phyloP scores from a whole-genome alignment of 2,888 invertebrate species.

The Hyppa rectilinea region DNA sequence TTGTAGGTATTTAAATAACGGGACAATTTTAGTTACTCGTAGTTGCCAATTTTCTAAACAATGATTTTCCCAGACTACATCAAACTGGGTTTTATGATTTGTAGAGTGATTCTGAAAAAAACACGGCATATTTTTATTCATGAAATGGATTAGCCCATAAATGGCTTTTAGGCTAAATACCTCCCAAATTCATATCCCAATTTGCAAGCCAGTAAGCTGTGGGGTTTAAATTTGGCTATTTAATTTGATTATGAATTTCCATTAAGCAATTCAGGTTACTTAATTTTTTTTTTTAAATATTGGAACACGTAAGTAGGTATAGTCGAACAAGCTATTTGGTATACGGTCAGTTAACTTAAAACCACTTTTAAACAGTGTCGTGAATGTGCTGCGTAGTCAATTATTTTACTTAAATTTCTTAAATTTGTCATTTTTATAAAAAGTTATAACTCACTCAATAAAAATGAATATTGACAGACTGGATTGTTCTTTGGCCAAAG shows the following conservation, averaged over 20 bases:
- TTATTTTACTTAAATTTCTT: no score
- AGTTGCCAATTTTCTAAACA: neutral
- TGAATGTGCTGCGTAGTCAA: no score
- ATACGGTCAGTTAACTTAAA: no score
- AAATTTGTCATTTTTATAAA: no score
- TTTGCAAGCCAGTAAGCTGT: conserved; percentile 34
- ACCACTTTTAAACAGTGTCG: no score
- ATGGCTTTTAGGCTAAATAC: conserved; percentile 18
- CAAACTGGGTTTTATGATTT: neutral
- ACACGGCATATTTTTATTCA: conserved; percentile 11
- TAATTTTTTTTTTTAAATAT: neutral
- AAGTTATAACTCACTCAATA: no score
- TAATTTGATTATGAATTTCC: conserved; percentile 39
- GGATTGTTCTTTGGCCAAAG: no score
- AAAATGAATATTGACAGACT: no score
- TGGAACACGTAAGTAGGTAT: no score
- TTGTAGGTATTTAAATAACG: neutral
- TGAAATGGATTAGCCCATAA: neutral
- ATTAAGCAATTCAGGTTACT: conserved; percentile 2
- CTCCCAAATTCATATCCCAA: conserved; percentile 26
- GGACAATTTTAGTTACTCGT: neutral
- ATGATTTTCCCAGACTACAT: neutral
- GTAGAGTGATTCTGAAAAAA: conserved; percentile 1
- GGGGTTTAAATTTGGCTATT: conserved; percentile 21
- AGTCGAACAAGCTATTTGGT: no score